phyloP scores from a whole-genome alignment of 2,797 vertebrate species.

The Eutrigla gurnardus region DNA sequence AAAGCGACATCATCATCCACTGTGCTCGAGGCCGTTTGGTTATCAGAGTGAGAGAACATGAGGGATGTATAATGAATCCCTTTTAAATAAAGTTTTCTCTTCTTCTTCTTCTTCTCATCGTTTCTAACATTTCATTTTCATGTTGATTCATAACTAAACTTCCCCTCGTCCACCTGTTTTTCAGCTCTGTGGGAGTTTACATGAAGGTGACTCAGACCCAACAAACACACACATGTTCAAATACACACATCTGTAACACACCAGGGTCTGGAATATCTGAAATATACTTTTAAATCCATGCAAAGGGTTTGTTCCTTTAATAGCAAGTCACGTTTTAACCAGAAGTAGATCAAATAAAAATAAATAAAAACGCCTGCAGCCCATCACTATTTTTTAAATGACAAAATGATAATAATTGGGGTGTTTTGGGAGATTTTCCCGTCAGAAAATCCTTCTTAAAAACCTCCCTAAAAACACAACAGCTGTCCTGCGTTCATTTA shows the following conservation, averaged over 20 bases:
- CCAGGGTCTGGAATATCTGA: background rate
- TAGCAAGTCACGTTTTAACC: no score
- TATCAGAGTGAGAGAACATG: background rate
- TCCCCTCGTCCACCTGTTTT: background rate
- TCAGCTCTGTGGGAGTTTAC: background rate
- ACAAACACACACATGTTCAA: conserved; percentile 1
- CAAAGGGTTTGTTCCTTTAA: no score
- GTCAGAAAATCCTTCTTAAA: background rate
- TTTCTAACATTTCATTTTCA: background rate
- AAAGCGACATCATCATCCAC: background rate
- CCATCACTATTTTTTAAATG: background rate
- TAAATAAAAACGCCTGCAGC: background rate
- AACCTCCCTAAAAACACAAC: background rate
- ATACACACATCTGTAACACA: background rate
- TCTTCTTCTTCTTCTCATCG: background rate
- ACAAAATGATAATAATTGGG: background rate
- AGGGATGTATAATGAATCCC: no score
- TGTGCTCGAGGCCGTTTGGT: conserved; percentile 2
- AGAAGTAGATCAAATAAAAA: background rate
- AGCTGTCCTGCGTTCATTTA: background rate
- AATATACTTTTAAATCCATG: no score
- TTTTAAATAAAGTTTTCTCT: background rate
- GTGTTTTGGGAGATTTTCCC: background rate
- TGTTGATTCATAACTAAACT: background rate
- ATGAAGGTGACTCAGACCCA: background rate